Conservation (phyloP, 2,888 invertebrate genomes). For the Margaritifera margaritifera region DNA sequence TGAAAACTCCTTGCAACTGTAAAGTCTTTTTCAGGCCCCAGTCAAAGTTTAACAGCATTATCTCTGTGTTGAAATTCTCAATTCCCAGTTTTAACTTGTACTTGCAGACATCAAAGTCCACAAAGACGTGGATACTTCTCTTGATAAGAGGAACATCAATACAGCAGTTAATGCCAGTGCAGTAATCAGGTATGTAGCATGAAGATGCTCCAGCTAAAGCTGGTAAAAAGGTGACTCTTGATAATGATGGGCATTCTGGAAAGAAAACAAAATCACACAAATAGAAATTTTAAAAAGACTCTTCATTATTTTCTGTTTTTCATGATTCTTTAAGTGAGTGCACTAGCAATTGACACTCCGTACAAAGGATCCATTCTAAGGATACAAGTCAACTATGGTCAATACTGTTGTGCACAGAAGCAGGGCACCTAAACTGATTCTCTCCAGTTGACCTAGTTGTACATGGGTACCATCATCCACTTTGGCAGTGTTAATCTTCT, state of each 20-base stretch:
- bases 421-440: no score
- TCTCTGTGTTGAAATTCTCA: constrained; percentile 12
- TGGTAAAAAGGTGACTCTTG: constrained; percentile 3
- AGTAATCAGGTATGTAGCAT: constrained; percentile 22
- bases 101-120: constrained; percentile 34
- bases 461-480: no score
- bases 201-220: constrained; percentile 20
- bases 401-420: no score
- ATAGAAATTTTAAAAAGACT: no score
- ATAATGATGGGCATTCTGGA: constrained; percentile 20
- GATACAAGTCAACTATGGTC: no score
- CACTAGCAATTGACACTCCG: no score
- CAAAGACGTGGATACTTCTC: constrained; percentile 18
- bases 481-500: no score
- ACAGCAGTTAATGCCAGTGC: constrained; percentile 39
- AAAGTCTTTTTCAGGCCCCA: not conserved
- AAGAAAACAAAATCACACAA: not conserved
- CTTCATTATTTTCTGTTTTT: no score
- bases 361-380: no score
- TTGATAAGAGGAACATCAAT: constrained; percentile 21
- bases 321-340: no score
- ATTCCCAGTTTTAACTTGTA: constrained; percentile 18
- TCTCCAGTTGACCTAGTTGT: no score
- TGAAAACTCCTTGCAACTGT: not conserved
- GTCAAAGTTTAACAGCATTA: constrained; percentile 4